These are phyloP conservation scores for Metopolophium dirhodum DNA, from an alignment of 1,140 invertebrate genomes.

Conservation along the genomic window DNA sequence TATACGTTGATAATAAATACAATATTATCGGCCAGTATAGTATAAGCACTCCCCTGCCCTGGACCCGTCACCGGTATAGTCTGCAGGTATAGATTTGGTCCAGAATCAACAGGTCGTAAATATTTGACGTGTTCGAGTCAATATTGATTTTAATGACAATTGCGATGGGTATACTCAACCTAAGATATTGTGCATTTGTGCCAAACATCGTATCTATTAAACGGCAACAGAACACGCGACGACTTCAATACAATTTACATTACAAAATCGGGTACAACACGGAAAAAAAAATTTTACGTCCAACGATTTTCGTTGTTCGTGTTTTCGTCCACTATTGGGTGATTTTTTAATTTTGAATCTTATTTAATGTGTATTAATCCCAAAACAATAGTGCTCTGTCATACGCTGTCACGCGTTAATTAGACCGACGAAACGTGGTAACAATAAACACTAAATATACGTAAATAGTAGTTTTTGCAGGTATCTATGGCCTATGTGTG, in stretches of 20 bases:
- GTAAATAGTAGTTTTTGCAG: neutral
- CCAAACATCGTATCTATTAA: neutral
- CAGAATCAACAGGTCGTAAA: too few species aligned
- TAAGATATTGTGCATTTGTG: neutral
- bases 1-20: too few species aligned
- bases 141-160: too few species aligned
- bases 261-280: neutral
- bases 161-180: too few species aligned
- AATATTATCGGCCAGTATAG: too few species aligned
- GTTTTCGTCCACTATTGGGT: neutral
- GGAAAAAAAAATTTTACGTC: neutral
- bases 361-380: neutral
- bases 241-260: neutral
- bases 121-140: too few species aligned
- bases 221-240: neutral
- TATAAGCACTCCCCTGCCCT: too few species aligned
- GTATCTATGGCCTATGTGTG: neutral
- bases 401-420: neutral
- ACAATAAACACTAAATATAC: neutral
- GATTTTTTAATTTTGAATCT: neutral
- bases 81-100: too few species aligned
- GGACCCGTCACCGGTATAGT: too few species aligned
- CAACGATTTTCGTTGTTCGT: neutral
- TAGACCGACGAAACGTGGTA: neutral
- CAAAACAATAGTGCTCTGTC: neutral